These are phyloP conservation scores for Periophthalmus modestus DNA, from an alignment of 2,113 vertebrate species.

Conservation along the genomic window DNA sequence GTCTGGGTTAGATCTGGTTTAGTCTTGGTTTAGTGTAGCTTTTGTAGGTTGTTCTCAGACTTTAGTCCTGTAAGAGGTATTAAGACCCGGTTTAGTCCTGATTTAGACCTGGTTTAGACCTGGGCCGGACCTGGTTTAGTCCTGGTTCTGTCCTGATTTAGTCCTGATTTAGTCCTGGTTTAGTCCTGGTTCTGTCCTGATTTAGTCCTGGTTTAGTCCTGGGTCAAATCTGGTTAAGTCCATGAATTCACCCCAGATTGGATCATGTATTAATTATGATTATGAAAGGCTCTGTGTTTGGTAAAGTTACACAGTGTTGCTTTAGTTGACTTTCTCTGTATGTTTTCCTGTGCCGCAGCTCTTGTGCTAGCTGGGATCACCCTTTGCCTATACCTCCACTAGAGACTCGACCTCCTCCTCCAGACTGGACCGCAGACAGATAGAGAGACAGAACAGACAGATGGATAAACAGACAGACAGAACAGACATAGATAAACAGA, in stretches of 20 bases:
- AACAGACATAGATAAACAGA: no score
- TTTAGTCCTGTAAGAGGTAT: no score
- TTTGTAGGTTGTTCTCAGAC: no score
- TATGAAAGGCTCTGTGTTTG: not conserved
- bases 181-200: not conserved
- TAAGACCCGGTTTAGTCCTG: not conserved
- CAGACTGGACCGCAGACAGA: no score
- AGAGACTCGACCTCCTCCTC: constrained; percentile 49
- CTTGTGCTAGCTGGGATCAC: constrained; percentile 58
- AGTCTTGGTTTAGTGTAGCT: no score
- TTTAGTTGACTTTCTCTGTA: constrained; percentile 36
- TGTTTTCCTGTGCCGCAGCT: constrained; percentile 16
- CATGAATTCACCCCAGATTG: no score
- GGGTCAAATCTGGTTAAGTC: not conserved
- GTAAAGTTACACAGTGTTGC: constrained; percentile 30
- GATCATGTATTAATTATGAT: no score
- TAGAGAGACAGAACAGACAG: no score
- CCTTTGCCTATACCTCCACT: constrained; percentile 66
- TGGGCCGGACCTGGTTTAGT: not conserved
- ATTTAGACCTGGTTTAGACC: not conserved
- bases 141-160: not conserved
- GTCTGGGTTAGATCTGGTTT: no score
- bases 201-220: not conserved
- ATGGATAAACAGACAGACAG: no score
- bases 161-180: not conserved